Evolutionary conservation across 2,113 vertebrate genomes (phyloP).

Genomic region (Chionis minor): DNA sequence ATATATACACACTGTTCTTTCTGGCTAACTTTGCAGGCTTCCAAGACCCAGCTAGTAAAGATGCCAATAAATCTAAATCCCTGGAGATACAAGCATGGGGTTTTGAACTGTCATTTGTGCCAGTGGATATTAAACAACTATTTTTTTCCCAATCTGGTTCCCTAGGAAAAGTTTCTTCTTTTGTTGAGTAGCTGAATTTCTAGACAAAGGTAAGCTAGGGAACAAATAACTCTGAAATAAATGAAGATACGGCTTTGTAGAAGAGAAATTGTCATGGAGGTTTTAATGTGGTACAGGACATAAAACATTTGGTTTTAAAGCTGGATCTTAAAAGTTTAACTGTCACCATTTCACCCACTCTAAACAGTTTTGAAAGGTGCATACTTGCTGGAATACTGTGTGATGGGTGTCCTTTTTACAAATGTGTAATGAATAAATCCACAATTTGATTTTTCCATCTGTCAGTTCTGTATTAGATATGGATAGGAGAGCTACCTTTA

Average conservation of each 20-base stretch:
- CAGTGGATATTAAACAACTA: constrained; percentile 39
- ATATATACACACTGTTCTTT: constrained; percentile 35
- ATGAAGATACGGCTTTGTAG: neutral
- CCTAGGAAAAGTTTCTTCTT: constrained; percentile 42
- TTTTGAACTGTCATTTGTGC: constrained; percentile 11
- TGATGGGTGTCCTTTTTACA: neutral
- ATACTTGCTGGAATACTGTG: neutral
- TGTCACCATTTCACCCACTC: neutral
- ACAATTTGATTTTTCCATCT: constrained; percentile 20
- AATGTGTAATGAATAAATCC: neutral
- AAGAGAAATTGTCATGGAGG: neutral
- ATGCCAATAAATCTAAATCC: constrained; percentile 57
- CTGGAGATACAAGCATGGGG: constrained; percentile 6
- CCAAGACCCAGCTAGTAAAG: constrained; percentile 47
- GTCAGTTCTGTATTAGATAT: neutral
- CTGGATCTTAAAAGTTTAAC: neutral
- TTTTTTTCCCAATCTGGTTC: constrained; percentile 37
- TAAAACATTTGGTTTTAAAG: neutral
- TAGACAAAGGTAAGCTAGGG: constrained; percentile 21
- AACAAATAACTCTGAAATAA: neutral
- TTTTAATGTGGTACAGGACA: neutral
- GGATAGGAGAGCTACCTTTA: neutral
- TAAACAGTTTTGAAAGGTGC: neutral
- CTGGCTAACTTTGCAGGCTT: constrained; percentile 34
- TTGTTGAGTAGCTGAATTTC: neutral